phyloP scores from a whole-genome alignment of 2,113 vertebrate species.

The Hemiprocne comata region DNA sequence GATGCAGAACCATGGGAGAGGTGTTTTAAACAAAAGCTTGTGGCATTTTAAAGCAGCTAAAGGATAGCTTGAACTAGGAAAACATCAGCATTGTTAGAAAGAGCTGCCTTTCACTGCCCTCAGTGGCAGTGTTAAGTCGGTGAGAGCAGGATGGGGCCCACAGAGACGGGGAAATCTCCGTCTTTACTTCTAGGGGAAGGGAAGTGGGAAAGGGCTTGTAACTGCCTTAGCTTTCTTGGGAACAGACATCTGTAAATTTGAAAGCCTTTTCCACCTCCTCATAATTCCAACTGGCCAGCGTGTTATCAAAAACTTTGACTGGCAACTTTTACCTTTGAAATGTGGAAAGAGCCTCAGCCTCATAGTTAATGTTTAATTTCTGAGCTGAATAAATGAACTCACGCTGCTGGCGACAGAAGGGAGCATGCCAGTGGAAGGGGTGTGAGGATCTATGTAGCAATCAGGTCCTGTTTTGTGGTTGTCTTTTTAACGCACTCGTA shows the following conservation, averaged over 20 bases:
- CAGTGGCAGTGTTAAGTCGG: too few species aligned
- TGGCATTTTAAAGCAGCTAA: background rate
- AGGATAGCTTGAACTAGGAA: background rate
- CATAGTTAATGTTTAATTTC: constrained; percentile 33
- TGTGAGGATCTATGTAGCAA: constrained; percentile 49
- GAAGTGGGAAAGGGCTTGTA: background rate
- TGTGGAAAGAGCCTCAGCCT: constrained; percentile 23
- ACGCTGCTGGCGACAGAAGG: constrained; percentile 2
- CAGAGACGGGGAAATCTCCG: background rate
- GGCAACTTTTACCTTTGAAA: constrained; percentile 35
- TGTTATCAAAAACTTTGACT: constrained; percentile 31
- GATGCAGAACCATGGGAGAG: background rate
- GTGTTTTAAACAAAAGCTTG: background rate
- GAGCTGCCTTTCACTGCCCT: background rate
- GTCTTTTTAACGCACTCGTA: constrained; percentile 31
- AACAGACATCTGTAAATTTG: constrained; percentile 27
- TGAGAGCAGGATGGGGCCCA: background rate
- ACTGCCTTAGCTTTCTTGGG: constrained; percentile 18
- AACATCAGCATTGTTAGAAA: background rate
- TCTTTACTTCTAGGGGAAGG: background rate
- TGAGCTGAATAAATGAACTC: constrained; percentile 21
- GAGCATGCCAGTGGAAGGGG: background rate
- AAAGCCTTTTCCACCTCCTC: background rate
- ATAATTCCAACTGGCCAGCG: background rate
- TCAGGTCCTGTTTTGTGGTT: background rate